phyloP scores from a whole-genome alignment of 2,888 invertebrate genomes.

The Cryptocheilus praepositus region DNA sequence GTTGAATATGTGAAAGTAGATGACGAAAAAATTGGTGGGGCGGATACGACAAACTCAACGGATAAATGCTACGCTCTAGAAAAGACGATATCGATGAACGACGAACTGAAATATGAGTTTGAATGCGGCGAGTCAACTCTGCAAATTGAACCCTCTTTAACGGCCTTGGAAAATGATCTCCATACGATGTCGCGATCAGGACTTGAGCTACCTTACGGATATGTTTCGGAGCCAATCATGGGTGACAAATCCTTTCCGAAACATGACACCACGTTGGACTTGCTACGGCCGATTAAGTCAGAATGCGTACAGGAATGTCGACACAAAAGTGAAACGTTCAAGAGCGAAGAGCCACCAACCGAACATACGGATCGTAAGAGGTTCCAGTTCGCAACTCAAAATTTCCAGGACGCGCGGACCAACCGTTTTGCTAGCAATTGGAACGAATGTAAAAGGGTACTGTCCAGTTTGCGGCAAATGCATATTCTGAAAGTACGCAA shows the following conservation, averaged over 20 bases:
- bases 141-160: conserved; percentile 5
- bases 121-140: conserved; percentile 3
- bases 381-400: conserved; percentile 26
- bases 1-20: too few species aligned
- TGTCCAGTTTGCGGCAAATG: conserved; percentile 26
- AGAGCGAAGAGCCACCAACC: not conserved
- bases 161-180: not conserved
- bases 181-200: conserved; percentile 2
- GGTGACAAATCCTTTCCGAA: too few species aligned
- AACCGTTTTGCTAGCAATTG: conserved; percentile 22
- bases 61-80: conserved; percentile 26
- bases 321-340: not conserved
- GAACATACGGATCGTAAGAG: not conserved
- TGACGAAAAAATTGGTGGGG: not conserved
- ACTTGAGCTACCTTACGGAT: not conserved
- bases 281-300: not conserved
- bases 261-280: not conserved
- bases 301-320: not conserved
- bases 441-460: conserved; percentile 30
- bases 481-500: conserved; percentile 16
- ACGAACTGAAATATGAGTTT: conserved; percentile 31
- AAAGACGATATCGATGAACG: conserved; percentile 42
- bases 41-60: not conserved
- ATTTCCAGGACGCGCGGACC: not conserved
- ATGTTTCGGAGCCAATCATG: conserved; percentile 12